A percentile compares a stretch with the other conserved stretches of the same genome.
phyloP scores from a whole-genome alignment of 2,888 invertebrate genomes.

The Trachelus troglodyta region DNA sequence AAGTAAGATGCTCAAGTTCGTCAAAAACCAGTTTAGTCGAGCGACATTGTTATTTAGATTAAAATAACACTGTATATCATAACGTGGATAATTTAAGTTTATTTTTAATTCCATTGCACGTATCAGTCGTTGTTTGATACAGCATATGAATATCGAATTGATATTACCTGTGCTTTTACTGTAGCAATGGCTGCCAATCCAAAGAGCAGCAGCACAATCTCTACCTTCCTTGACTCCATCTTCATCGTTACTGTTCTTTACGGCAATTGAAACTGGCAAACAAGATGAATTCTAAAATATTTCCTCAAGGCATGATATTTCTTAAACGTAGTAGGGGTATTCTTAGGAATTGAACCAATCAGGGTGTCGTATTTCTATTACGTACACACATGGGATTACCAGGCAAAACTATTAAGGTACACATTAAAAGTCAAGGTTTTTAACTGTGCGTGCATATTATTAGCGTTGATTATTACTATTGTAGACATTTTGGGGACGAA shows the following conservation, averaged over 20 bases:
- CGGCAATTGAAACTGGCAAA: conserved; percentile 36
- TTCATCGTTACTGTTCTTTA: conserved; percentile 20
- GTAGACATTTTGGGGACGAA: not conserved
- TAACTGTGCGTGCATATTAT: not conserved
- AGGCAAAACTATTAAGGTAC: conserved; percentile 8
- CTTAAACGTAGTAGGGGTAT: conserved; percentile 19
- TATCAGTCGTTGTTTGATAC: not conserved
- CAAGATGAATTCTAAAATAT: conserved; percentile 17
- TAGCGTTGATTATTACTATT: not conserved
- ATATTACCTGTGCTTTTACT: conserved; percentile 12
- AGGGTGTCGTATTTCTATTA: not conserved
- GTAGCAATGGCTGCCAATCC: conserved; percentile 25
- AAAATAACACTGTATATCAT: not conserved
- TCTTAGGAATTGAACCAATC: not conserved
- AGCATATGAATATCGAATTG: not conserved
- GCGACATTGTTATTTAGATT: not conserved
- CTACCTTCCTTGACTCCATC: conserved; percentile 44
- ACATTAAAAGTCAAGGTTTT: conserved; percentile 19
- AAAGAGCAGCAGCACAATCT: conserved; percentile 32
- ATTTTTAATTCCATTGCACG: not conserved
- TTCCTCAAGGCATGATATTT: conserved; percentile 15
- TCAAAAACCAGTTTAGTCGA: not conserved
- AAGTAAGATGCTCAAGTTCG: not conserved
- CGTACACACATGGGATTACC: conserved; percentile 9
- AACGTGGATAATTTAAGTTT: not conserved